These are phyloP conservation scores for Prunella strophiata DNA, from an alignment of 2,797 vertebrate genomes.

Conservation along the genomic window DNA sequence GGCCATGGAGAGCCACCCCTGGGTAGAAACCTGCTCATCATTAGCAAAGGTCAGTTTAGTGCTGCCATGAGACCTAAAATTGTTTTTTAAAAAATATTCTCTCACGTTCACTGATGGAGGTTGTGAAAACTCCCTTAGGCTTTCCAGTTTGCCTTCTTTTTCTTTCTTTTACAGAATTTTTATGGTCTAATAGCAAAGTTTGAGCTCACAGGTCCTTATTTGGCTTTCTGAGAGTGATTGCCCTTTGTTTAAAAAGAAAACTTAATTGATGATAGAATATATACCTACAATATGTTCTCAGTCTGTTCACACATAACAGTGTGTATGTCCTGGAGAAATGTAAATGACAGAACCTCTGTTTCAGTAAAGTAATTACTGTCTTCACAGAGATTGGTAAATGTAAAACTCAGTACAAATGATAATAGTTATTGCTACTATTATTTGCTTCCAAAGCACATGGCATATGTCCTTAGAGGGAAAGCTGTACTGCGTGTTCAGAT, in stretches of 20 bases:
- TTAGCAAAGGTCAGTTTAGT: background rate
- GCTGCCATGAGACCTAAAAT: background rate
- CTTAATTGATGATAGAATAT: background rate
- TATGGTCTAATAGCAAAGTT: background rate
- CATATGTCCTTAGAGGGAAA: background rate
- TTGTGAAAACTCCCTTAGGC: background rate
- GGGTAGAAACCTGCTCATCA: background rate
- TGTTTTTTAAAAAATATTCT: background rate
- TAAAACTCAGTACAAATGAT: background rate
- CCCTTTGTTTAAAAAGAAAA: background rate
- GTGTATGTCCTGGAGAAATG: background rate
- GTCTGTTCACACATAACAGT: background rate
- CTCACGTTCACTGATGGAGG: fast-evolving
- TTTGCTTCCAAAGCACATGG: background rate
- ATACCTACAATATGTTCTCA: background rate
- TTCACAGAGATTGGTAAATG: background rate
- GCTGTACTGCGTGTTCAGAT: fast-evolving
- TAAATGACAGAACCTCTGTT: background rate
- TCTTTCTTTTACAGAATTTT: background rate
- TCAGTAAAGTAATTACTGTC: constrained; percentile 9
- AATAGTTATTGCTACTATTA: background rate
- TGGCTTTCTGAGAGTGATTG: background rate
- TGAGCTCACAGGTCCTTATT: background rate
- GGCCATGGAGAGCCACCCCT: background rate
- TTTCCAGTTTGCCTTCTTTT: background rate